phyloP scores from a whole-genome alignment of 2,797 vertebrate genomes.

The Bradypus variegatus region DNA sequence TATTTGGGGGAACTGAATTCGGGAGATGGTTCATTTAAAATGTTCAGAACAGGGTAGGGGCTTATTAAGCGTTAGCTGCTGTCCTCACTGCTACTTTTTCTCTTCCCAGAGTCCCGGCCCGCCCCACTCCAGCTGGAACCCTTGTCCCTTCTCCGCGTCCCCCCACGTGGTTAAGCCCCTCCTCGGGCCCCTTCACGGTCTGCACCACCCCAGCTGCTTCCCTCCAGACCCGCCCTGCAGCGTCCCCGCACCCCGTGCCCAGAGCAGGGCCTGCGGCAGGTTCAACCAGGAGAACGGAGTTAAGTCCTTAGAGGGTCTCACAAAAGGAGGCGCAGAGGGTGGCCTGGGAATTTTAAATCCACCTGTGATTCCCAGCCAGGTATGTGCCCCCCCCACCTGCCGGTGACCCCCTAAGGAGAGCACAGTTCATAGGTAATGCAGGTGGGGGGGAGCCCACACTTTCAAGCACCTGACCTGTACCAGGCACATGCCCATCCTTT shows the following conservation, averaged over 20 bases:
- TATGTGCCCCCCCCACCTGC: neutral
- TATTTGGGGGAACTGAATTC: too few species aligned
- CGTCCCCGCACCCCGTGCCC: fast-evolving
- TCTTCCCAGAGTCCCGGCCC: neutral
- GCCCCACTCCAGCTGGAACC: neutral
- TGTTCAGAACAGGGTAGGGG: neutral
- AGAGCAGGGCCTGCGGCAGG: neutral
- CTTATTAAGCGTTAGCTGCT: neutral
- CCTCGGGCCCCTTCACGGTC: neutral
- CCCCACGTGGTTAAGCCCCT: neutral
- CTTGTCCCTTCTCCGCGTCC: neutral
- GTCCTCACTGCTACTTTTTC: fast-evolving
- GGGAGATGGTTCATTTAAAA: neutral
- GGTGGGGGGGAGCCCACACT: neutral
- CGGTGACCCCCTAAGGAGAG: fast-evolving
- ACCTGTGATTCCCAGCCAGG: neutral
- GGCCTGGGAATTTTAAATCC: fast-evolving
- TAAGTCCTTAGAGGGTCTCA: neutral
- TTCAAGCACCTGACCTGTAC: neutral
- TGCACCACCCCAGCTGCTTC: neutral
- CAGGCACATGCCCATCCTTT: neutral
- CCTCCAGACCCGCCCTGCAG: neutral
- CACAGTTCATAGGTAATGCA: fast-evolving
- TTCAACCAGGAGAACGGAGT: fast-evolving
- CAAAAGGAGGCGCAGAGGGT: fast-evolving